Percentiles rank a stretch among this genome's conserved stretches.
These are phyloP conservation scores for Falco berigora DNA, from an alignment of 2,797 vertebrate genomes.

Conservation along the genomic window DNA sequence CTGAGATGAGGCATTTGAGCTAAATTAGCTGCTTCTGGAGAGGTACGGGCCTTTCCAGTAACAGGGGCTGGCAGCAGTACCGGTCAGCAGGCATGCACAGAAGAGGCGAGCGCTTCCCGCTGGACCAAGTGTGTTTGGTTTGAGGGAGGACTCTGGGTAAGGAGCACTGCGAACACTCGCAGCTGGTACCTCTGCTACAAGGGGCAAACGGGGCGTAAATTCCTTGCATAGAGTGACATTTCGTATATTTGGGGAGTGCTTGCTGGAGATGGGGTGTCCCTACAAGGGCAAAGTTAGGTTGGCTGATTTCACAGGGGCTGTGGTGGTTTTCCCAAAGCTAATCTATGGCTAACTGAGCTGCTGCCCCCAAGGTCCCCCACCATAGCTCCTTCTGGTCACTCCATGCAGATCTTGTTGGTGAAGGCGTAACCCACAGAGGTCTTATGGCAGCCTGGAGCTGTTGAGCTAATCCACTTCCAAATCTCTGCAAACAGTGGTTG, in stretches of 20 bases:
- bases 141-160: not conserved
- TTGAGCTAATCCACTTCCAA: not conserved
- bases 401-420: not conserved
- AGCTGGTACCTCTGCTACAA: not conserved
- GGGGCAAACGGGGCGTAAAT: not conserved
- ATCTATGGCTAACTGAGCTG: not conserved
- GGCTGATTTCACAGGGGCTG: not conserved
- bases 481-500: not conserved
- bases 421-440: accelerated
- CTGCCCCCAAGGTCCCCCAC: not conserved
- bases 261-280: not conserved
- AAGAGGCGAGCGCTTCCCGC: not conserved
- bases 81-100: not conserved
- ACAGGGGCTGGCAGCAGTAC: not conserved
- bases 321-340: not conserved
- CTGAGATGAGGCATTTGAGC: not conserved
- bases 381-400: not conserved
- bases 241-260: not conserved
- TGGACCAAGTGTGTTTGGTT: not conserved
- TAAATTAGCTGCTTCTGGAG: not conserved
- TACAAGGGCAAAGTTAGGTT: not conserved
- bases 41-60: not conserved
- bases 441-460: not conserved
- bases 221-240: too few relatives aligned
- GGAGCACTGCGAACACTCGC: not conserved